Evolutionary conservation across 2,113 vertebrate genomes (phyloP).

Genomic region (Dasyornis broadbenti): DNA sequence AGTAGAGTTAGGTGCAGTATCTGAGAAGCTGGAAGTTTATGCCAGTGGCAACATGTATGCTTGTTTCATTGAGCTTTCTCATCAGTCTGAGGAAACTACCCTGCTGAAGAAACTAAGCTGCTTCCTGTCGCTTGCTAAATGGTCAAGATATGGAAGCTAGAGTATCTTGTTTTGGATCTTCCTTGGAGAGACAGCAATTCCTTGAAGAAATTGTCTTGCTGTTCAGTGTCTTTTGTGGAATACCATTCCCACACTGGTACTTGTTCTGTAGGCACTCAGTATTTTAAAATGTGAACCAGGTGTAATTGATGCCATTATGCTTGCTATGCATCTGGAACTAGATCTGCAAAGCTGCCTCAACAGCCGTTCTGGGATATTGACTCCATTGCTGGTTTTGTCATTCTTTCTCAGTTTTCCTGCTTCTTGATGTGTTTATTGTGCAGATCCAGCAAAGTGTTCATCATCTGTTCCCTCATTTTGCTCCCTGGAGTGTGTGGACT

Average conservation of each 20-base stretch:
- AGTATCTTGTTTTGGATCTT: not conserved
- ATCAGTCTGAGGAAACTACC: not conserved
- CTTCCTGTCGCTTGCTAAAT: not conserved
- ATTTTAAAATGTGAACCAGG: not conserved
- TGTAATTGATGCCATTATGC: not conserved
- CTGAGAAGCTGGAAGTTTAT: not conserved
- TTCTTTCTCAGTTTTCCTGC: not conserved
- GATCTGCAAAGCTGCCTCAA: not conserved
- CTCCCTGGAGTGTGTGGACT: not conserved
- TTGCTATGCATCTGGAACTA: not conserved
- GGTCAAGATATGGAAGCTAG: not conserved
- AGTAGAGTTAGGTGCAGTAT: not conserved
- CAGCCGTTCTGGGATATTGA: not conserved
- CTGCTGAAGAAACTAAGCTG: no score
- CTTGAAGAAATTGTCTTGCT: not conserved
- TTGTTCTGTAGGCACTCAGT: not conserved
- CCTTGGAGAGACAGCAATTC: not conserved
- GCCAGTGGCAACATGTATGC: not conserved
- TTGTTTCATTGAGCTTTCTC: not conserved
- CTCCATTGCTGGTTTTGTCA: not conserved
- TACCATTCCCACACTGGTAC: not conserved
- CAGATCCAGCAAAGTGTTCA: not conserved
- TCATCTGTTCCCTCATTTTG: not conserved
- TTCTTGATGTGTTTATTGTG: not conserved
- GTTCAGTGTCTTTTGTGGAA: not conserved